Evolutionary conservation across 2,113 vertebrate species (phyloP).

Genomic region (Zosterops lateralis): DNA sequence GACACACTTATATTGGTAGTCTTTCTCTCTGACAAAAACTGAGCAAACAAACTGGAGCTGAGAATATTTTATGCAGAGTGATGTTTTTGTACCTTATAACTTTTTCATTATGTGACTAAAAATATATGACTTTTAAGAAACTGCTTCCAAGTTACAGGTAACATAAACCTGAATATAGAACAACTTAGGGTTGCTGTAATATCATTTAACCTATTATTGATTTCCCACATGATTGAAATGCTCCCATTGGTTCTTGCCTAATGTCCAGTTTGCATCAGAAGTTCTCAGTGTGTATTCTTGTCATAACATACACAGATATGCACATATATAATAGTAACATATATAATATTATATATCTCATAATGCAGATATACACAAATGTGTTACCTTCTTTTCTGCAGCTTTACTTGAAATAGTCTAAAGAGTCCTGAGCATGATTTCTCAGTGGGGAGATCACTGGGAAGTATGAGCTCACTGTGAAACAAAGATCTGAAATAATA

Average conservation of each 20-base stretch:
- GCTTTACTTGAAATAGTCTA: not conserved
- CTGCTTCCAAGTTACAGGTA: not conserved
- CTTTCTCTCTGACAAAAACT: not conserved
- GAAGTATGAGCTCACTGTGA: not conserved
- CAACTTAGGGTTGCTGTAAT: not conserved
- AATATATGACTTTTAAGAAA: not conserved
- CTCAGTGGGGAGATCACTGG: not conserved
- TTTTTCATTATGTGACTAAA: not conserved
- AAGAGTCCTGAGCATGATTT: not conserved
- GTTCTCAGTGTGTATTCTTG: not conserved
- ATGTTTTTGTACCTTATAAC: not conserved
- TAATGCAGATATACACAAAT: not conserved
- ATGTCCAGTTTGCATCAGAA: not conserved
- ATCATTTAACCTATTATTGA: not conserved
- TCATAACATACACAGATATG: not conserved
- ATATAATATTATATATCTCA: not conserved
- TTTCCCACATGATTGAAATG: not conserved
- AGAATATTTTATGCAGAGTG: not conserved
- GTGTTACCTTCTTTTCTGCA: not conserved
- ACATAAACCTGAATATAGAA: not conserved
- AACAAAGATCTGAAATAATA: not conserved
- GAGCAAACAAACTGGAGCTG: not conserved
- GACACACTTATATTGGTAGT: fast-evolving
- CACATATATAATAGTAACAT: not conserved
- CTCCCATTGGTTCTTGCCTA: not conserved